Base-by-base conservation (phyloP, 2,797 vertebrate species). In the Clarias pachynema region DNA sequence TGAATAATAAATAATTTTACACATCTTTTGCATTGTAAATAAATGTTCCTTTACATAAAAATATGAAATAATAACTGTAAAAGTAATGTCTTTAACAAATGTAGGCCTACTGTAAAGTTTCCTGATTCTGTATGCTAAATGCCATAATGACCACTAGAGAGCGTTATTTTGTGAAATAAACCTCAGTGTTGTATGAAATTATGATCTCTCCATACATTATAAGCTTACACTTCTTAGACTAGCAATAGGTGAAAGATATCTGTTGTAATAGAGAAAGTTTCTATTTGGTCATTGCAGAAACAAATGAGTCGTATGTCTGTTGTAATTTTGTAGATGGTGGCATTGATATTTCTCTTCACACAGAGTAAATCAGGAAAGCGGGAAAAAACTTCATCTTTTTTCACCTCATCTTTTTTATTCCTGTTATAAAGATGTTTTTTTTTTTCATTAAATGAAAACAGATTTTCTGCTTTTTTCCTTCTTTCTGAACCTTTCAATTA, bases 401-500 rank as follows among this genome's bases (percentile, higher is more conserved):
- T 34, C 63, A 79, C 79, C 37, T 75, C 53, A 40, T 66, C 37
- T 85, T 82, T 82, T 83, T 79, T 37, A 83, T 82, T 83, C 56
- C 49, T 77, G 60, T 40, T 70, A 65, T 60, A 80, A 70, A 40
- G 49, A 22, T 53, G n/a, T 26, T 29, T 66, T 66, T 31, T 29
- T 57, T 63, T 22, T 56, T 56, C 29, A 44, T 56, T 3, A 77
- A 40, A 79, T 57, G 49, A 75, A 34, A 72, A 62, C 44, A 65
- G 14, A 29, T 79, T 83, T 88, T 80, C 74, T 26, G 37, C 77
- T 53, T 66, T 63, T 74, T 37, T 40, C 8, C 10, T 49, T 44
- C 26, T 63, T 72, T 63, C 63, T 40, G 79, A 84, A 81, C 26
- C 59, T 77, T 69, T 86, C 83, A 88, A 85, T 84, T 85, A 85